Conservation (phyloP, 2,888 invertebrate genomes). For the Cylindroiulus punctatus region DNA sequence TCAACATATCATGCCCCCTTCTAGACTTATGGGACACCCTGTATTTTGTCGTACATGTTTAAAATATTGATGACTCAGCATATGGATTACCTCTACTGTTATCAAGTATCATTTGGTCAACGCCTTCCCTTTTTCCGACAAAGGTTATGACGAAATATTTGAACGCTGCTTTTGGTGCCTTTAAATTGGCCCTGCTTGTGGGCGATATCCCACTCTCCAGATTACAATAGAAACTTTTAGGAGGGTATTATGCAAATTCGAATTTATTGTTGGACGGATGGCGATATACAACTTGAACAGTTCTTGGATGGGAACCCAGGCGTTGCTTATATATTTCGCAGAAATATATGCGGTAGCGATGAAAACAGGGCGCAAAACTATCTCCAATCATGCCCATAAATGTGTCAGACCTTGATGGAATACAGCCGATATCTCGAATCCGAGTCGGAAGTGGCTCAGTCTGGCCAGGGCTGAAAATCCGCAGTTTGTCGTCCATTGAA, state of each 20-base stretch:
- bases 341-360: neutral
- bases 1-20: too few species aligned
- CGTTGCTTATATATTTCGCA: neutral
- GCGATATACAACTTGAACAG: neutral
- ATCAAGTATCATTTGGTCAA: too few species aligned
- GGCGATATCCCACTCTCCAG: too few species aligned
- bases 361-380: neutral
- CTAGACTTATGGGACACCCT: too few species aligned
- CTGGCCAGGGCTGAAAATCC: constrained; percentile 17
- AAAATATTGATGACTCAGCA: too few species aligned
- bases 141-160: too few species aligned
- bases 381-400: constrained; percentile 26
- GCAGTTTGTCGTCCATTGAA: neutral
- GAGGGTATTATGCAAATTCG: neutral
- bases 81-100: too few species aligned
- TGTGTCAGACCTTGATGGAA: constrained; percentile 20
- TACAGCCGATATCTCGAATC: constrained; percentile 20
- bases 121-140: too few species aligned
- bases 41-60: too few species aligned
- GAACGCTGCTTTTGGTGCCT: too few species aligned
- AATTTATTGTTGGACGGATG: neutral
- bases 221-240: too few species aligned
- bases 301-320: neutral
- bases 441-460: constrained; percentile 10
- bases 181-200: too few species aligned